phyloP scores from a whole-genome alignment of 2,888 invertebrate genomes.

The Ormyrus pomaceus region DNA sequence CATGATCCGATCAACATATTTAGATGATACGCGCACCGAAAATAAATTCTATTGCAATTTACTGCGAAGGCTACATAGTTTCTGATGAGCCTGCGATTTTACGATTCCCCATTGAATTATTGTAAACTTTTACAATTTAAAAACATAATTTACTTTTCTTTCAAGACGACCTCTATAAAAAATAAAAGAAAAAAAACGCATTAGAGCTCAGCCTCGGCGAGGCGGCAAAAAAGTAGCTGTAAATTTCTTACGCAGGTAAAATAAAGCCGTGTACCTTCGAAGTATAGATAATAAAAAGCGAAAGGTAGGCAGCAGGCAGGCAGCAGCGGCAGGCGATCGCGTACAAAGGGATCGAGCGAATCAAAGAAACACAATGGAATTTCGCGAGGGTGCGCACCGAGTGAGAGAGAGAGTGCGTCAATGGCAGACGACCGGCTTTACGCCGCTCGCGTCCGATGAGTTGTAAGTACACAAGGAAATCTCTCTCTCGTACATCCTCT shows the following conservation, averaged over 20 bases:
- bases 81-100: no score
- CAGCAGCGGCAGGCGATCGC: no score
- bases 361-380: conserved; percentile 42
- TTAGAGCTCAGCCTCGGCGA: background rate
- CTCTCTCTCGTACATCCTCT: background rate
- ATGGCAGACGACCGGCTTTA: conserved; percentile 22
- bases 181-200: background rate
- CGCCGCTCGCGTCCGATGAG: conserved; percentile 18
- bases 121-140: no score
- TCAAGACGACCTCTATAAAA: no score
- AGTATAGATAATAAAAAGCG: background rate
- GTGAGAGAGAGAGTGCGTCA: conserved; percentile 9
- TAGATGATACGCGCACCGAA: no score
- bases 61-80: no score
- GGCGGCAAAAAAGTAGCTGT: background rate
- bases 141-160: no score
- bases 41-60: no score
- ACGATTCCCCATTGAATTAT: no score
- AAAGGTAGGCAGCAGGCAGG: background rate
- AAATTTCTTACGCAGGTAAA: background rate
- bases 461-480: conserved; percentile 8
- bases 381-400: conserved; percentile 29
- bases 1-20: no score
- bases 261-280: background rate
- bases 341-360: conserved; percentile 9